Percentiles rank a stretch among this genome's conserved stretches.
Conservation (phyloP, 1,140 invertebrate genomes). For the Prorops nasuta region DNA sequence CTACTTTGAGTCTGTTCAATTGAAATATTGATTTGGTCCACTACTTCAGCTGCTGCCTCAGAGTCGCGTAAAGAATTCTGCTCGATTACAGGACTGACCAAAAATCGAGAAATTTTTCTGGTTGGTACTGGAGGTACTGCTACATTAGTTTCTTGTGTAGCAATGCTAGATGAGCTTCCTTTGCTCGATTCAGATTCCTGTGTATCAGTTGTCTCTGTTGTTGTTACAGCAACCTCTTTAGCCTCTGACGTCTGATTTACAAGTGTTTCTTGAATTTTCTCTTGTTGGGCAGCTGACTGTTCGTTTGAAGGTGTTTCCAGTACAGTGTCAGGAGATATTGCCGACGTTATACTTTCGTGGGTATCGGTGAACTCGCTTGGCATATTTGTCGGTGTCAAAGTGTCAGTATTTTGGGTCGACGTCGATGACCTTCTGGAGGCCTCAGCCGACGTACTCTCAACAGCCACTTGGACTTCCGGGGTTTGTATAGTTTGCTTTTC, state of each 20-base stretch:
- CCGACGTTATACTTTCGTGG: slow-evolving; percentile 32
- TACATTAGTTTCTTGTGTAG: slow-evolving; percentile 22
- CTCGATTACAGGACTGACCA: slow-evolving; percentile 73
- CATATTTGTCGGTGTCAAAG: slow-evolving; percentile 47
- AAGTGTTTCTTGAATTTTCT: slow-evolving; percentile 15
- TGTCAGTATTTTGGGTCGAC: slow-evolving; percentile 53
- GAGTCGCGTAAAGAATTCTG: too few relatives aligned
- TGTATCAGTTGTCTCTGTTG: background rate
- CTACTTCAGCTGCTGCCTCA: too few relatives aligned
- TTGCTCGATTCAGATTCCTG: slow-evolving; percentile 15
- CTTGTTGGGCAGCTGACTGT: too few relatives aligned
- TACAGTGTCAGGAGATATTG: slow-evolving; percentile 20
- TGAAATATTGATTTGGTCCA: too few relatives aligned
- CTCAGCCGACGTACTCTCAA: slow-evolving; percentile 40
- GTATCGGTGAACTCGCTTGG: slow-evolving; percentile 40
- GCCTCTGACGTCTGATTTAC: slow-evolving; percentile 1
- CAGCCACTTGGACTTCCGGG: slow-evolving; percentile 26
- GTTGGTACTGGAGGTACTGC: slow-evolving; percentile 47
- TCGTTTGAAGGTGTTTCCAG: slow-evolving; percentile 20
- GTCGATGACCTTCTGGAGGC: slow-evolving; percentile 50
- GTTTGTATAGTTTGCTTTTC: slow-evolving; percentile 31
- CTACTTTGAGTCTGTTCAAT: too few relatives aligned
- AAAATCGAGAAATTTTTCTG: slow-evolving; percentile 74
- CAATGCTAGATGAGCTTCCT: slow-evolving; percentile 5
- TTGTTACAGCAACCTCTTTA: background rate